A percentile compares a stretch with the other conserved stretches of the same genome.
These are phyloP conservation scores for Dipodomys merriami DNA, from an alignment of 2,113 vertebrate species.

Conservation along the genomic window DNA sequence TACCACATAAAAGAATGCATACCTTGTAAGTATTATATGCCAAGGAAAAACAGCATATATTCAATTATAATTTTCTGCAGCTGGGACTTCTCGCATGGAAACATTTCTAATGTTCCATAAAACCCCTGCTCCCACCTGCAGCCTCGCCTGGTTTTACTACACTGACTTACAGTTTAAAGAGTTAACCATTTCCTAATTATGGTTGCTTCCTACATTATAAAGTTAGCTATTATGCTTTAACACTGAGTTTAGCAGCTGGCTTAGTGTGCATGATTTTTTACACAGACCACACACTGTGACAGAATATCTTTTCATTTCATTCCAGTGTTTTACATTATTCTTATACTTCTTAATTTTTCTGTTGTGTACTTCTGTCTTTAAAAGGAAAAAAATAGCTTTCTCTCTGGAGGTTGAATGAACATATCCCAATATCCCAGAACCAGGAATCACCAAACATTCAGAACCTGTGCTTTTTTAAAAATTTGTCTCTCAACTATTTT, in stretches of 20 bases:
- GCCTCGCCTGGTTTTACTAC: constrained; percentile 60
- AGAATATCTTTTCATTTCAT: constrained; percentile 55
- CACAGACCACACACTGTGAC: constrained; percentile 41
- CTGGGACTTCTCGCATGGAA: constrained; percentile 41
- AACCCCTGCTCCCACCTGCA: constrained; percentile 53
- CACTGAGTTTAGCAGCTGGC: constrained; percentile 51
- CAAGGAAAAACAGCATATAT: constrained; percentile 27
- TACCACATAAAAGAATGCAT: not conserved
- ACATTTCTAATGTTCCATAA: constrained; percentile 62
- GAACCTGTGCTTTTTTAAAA: constrained; percentile 35
- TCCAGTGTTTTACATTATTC: constrained; percentile 44
- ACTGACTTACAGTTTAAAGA: constrained; percentile 21
- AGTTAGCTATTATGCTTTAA: constrained; percentile 39
- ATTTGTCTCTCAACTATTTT: constrained; percentile 4
- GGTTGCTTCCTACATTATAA: constrained; percentile 42
- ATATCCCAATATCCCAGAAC: not conserved
- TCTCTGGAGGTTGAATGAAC: not conserved
- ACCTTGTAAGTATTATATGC: constrained; percentile 27
- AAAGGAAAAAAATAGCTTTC: not conserved
- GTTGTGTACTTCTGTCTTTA: constrained; percentile 32
- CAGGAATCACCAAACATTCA: not conserved
- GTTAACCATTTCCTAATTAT: constrained; percentile 46
- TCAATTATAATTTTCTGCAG: constrained; percentile 50
- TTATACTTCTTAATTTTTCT: constrained; percentile 49
- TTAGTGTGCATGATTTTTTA: not conserved